These are phyloP conservation scores for Mastigias papua DNA, from an alignment of 30 jellyfish, hydroid and myxozoan genomes.

Conservation along the genomic window DNA sequence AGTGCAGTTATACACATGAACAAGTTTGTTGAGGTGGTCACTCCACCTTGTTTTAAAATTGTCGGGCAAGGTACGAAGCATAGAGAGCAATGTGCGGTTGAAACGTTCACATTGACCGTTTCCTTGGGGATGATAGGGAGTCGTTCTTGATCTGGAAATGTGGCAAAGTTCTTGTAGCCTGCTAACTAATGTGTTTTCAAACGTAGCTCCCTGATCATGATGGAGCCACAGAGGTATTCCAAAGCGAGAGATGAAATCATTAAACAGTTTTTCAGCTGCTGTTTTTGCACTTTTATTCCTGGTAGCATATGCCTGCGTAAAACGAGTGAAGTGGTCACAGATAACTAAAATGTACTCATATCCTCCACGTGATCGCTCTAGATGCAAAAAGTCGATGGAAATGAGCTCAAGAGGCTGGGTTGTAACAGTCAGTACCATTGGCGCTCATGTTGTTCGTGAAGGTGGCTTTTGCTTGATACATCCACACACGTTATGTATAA, in stretches of 20 bases:
- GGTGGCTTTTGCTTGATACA: conserved; percentile 62
- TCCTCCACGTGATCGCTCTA: conserved; percentile 16
- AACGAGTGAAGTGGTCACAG: neutral
- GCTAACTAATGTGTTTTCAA: conserved; percentile 30
- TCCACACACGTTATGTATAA: conserved; percentile 38
- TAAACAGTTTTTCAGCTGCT: too few relatives aligned
- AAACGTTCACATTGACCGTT: conserved; percentile 33
- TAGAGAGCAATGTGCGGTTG: conserved; percentile 9
- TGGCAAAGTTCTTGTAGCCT: conserved; percentile 34
- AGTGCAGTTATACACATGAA: conserved; percentile 54
- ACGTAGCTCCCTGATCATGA: too few relatives aligned
- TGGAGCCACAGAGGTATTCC: too few relatives aligned
- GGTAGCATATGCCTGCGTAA: conserved; percentile 12
- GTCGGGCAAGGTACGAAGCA: conserved; percentile 37
- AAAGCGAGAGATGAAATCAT: too few relatives aligned
- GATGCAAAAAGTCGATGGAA: conserved; percentile 28
- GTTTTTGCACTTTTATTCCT: too few relatives aligned
- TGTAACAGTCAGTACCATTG: conserved; percentile 25
- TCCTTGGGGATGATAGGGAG: conserved; percentile 67
- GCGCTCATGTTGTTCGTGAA: conserved; percentile 23
- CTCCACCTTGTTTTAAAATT: conserved; percentile 59
- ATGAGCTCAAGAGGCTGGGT: conserved; percentile 31
- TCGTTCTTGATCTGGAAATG: conserved; percentile 31
- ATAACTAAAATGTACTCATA: neutral
- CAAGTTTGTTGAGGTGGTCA: conserved; percentile 45